Conservation (phyloP, 2,113 vertebrate species). For the Accipiter cooperii region DNA sequence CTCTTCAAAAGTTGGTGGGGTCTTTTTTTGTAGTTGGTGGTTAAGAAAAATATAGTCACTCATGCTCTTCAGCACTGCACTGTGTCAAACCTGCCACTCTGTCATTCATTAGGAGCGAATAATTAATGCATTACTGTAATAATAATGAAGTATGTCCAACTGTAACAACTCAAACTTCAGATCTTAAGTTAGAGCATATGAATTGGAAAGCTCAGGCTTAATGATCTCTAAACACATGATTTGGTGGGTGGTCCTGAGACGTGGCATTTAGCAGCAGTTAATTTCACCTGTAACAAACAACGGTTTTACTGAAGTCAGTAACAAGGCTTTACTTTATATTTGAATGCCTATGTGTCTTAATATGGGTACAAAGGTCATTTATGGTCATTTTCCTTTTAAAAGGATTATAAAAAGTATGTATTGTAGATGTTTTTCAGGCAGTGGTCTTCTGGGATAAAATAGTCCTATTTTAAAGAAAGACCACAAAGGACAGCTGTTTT, state of each 20-base stretch:
- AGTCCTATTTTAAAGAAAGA: neutral
- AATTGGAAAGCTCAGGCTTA: neutral
- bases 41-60: neutral
- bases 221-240: neutral
- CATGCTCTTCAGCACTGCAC: neutral
- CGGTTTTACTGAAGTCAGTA: neutral
- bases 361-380: neutral
- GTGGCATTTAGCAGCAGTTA: neutral
- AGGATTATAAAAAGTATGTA: neutral
- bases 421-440: neutral
- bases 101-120: neutral
- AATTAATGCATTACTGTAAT: neutral
- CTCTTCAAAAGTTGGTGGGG: neutral
- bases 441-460: neutral
- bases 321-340: neutral
- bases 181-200: neutral
- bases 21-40: neutral
- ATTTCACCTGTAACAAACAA: neutral
- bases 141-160: neutral
- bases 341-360: neutral
- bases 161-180: neutral
- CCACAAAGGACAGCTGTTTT: neutral
- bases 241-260: neutral
- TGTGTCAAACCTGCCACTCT: neutral
- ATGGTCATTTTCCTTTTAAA: neutral